Conservation (phyloP, 1,140 invertebrate genomes). For the Trachelipus rathkii region DNA sequence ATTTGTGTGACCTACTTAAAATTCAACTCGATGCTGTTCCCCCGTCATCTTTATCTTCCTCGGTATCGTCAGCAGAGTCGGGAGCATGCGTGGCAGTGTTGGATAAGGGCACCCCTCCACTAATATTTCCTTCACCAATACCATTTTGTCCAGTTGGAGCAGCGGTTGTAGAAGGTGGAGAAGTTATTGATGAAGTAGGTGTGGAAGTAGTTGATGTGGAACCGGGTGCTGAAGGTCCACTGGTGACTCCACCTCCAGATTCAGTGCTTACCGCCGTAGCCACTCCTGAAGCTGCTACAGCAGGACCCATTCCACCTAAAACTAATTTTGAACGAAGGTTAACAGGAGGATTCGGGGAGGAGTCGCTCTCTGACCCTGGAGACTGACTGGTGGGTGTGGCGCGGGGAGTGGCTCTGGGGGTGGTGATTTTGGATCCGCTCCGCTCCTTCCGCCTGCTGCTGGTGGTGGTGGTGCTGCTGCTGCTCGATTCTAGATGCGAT, state of each 20-base stretch:
- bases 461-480: constrained; percentile 41
- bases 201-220: constrained; percentile 43
- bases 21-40: neutral
- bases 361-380: constrained; percentile 45
- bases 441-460: constrained; percentile 38
- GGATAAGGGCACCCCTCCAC: constrained; percentile 1
- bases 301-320: constrained; percentile 33
- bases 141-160: constrained; percentile 32
- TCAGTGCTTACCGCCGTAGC: constrained; percentile 25
- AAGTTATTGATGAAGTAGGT: constrained; percentile 42
- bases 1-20: neutral
- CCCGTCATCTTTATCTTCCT: neutral
- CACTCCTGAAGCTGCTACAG: constrained; percentile 14
- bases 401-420: constrained; percentile 36
- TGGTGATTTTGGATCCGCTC: constrained; percentile 34
- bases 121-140: constrained; percentile 24
- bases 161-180: constrained; percentile 40
- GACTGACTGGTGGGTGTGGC: constrained; percentile 44
- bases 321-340: constrained; percentile 43
- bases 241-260: constrained; percentile 26
- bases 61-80: neutral
- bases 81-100: neutral
- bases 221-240: constrained; percentile 39
- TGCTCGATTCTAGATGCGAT: constrained; percentile 47
- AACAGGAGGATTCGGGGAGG: constrained; percentile 48